Conservation (phyloP, 2,888 invertebrate species). For the Aphodius sticticus region DNA sequence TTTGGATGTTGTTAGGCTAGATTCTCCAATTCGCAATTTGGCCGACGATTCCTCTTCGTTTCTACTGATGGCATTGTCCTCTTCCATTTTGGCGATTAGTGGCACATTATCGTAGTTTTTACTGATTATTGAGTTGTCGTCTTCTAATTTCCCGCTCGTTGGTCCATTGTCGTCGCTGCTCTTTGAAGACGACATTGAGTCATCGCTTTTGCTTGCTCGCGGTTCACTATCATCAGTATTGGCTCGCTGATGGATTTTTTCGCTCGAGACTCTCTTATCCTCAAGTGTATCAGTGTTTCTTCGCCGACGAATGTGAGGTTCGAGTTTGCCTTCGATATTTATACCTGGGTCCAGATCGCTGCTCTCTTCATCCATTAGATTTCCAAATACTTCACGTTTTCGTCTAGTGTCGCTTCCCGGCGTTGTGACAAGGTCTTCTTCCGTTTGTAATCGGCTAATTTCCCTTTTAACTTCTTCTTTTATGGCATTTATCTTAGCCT, state of each 20-base stretch:
- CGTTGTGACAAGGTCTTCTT: conserved; percentile 26
- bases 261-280: conserved; percentile 4
- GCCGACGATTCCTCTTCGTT: conserved; percentile 6
- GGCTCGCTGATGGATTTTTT: background rate
- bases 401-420: conserved; percentile 26
- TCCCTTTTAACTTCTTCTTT: conserved; percentile 58
- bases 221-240: background rate
- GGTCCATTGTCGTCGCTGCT: background rate
- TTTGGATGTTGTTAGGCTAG: conserved; percentile 7
- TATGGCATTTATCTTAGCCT: conserved; percentile 55
- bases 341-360: conserved; percentile 51
- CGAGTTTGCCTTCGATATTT: conserved; percentile 46
- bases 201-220: conserved; percentile 17
- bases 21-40: background rate
- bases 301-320: conserved; percentile 50
- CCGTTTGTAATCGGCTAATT: conserved; percentile 47
- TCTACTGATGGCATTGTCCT: background rate
- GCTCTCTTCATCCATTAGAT: conserved; percentile 52
- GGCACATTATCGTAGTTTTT: background rate
- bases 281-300: conserved; percentile 39
- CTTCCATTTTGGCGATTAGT: conserved; percentile 1
- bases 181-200: background rate
- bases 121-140: background rate
- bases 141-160: background rate
- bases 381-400: conserved; percentile 31